Evolutionary conservation across 2,797 vertebrate genomes (phyloP), one percentile per base, ranked within the genome.

Genomic region (Parauchenoglanis punctatus): DNA sequence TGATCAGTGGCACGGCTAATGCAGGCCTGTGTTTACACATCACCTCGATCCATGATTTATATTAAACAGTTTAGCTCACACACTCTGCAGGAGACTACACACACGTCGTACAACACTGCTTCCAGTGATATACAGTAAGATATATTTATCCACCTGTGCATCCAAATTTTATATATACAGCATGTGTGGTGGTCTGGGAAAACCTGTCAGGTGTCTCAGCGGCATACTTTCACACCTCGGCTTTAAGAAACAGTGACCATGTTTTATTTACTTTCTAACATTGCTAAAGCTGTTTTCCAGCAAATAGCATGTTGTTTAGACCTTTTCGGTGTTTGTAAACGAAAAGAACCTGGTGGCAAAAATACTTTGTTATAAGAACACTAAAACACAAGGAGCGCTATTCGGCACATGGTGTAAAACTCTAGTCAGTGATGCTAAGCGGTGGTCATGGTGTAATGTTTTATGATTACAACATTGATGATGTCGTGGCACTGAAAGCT

Each of bases 41-140:
- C 88, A 86, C 86, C 87, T 86, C 77, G n/a, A 68, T 73, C 81
- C 84, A 84, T 89, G 91, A 91, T 90, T 87, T 89, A 91, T 91
- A 81, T 88, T 90, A 90, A 90, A 91, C 87, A 87, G 49, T 61
- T 40, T 65, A 15, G 49, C 46, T 68, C 84, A 80, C 49, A 73
- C 85, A 78, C 20, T 70, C 25, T 7, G 28, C 72, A 10, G 67
- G 83, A 76, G 83, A 87, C 67, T 56, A 56, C 35, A 81, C 85
- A 82, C 81, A 46, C 86, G 56, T 56, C 18, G n/a, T 11, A 7
- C 18, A 68, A 11, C 63, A 20, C 63, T 68, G 63, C 44, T 20
- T 68, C 10, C 49, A 83, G 11, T 12, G 44, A 67, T 31, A 83
- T 46, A 81, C n/a, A 81, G 28, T n/a, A 44, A 44, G 20, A 81